Percentiles rank a stretch among this genome's conserved stretches.
phyloP scores from a whole-genome alignment of 2,113 vertebrate genomes.

The Rana temporaria region DNA sequence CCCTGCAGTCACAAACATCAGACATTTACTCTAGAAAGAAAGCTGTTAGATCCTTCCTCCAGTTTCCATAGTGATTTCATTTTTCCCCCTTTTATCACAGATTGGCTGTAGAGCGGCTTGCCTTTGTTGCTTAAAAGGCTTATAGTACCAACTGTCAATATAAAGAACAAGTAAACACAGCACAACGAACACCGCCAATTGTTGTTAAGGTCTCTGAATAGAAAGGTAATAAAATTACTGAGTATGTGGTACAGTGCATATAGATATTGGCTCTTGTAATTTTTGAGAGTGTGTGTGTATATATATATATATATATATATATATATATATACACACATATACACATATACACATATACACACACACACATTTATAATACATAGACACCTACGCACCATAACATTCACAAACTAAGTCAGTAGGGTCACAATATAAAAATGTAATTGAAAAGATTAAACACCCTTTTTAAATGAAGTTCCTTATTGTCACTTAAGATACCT shows the following conservation, averaged over 20 bases:
- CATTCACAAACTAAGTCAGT: background rate
- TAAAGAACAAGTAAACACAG: conserved; percentile 73
- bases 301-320: background rate
- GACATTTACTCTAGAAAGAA: conserved; percentile 83
- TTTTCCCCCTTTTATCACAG: conserved; percentile 80
- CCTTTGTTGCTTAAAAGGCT: conserved; percentile 80
- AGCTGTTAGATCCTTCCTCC: conserved; percentile 83
- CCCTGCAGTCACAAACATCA: conserved; percentile 80
- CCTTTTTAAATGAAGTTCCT: conserved; percentile 42
- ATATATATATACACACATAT: background rate
- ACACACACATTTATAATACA: too few relatives aligned
- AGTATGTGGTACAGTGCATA: background rate
- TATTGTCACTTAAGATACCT: conserved; percentile 58
- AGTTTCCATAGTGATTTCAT: conserved; percentile 88
- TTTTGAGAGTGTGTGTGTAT: background rate
- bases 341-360: background rate
- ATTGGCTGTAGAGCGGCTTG: conserved; percentile 80
- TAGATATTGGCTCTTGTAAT: background rate
- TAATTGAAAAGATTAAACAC: conserved; percentile 17
- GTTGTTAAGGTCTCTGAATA: background rate
- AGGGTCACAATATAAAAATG: conserved; percentile 2
- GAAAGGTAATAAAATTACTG: background rate
- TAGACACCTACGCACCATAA: background rate
- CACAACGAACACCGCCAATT: conserved; percentile 66
- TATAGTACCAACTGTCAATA: conserved; percentile 76